These are phyloP conservation scores for Crepidodera aurea DNA, from an alignment of 2,888 invertebrate genomes.

Conservation along the genomic window DNA sequence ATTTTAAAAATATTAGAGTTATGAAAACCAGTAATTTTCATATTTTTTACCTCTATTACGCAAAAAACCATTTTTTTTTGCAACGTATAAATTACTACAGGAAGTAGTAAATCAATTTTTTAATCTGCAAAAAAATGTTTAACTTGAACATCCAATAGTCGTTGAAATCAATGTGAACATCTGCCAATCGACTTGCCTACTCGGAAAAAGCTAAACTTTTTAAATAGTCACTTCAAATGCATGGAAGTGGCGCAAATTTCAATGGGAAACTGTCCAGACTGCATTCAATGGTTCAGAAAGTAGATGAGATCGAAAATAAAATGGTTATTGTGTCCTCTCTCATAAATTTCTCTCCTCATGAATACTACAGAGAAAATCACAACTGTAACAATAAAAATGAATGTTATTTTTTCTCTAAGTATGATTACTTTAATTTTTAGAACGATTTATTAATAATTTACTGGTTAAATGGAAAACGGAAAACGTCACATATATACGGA, in stretches of 20 bases:
- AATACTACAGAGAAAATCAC: constrained; percentile 19
- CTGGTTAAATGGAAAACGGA: no score
- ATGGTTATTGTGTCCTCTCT: constrained; percentile 28
- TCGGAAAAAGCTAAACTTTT: constrained; percentile 21
- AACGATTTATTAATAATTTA: no score
- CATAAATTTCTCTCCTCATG: constrained; percentile 20
- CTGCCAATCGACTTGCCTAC: constrained; percentile 21
- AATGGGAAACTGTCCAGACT: constrained; percentile 30
- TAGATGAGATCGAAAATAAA: constrained; percentile 31
- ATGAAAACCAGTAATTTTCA: no score
- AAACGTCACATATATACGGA: no score
- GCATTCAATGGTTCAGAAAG: constrained; percentile 28
- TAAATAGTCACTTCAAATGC: constrained; percentile 31
- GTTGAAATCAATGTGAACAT: constrained; percentile 9
- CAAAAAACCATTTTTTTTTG: no score
- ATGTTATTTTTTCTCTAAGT: no score
- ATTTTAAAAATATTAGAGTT: no score
- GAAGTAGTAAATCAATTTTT: no score
- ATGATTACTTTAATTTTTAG: no score
- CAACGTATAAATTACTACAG: no score
- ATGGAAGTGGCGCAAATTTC: constrained; percentile 26
- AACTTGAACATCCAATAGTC: not conserved
- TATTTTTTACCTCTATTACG: no score
- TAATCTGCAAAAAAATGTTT: not conserved
- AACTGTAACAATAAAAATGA: constrained; percentile 1